phyloP scores from a whole-genome alignment of 2,113 vertebrate genomes.

The Crotophaga sulcirostris region DNA sequence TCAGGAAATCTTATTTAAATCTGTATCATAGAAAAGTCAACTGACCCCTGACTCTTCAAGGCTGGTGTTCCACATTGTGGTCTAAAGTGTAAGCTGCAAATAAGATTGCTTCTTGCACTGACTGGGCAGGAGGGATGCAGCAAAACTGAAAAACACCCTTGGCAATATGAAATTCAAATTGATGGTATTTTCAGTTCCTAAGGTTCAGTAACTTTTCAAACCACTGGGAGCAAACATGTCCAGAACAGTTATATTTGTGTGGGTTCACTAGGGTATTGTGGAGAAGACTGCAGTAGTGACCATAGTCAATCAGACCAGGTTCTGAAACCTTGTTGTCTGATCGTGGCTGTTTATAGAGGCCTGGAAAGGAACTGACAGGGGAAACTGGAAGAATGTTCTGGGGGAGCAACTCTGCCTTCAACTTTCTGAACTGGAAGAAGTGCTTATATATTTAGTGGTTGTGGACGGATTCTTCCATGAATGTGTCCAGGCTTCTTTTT shows the following conservation, averaged over 20 bases:
- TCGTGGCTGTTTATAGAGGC: not conserved
- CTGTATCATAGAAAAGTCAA: fast-evolving
- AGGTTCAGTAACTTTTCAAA: not conserved
- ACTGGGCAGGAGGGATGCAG: not conserved
- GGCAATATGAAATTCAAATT: not conserved
- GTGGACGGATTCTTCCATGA: not conserved
- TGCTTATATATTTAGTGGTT: not conserved
- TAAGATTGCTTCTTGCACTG: not conserved
- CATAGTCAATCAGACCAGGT: not conserved
- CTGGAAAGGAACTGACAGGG: not conserved
- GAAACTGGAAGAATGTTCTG: not conserved
- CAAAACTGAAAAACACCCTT: not conserved
- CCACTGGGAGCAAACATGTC: not conserved
- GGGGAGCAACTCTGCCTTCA: not conserved
- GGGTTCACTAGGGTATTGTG: not conserved
- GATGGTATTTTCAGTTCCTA: not conserved
- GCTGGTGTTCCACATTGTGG: not conserved
- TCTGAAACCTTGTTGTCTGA: not conserved
- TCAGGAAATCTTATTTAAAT: not conserved
- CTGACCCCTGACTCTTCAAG: not conserved
- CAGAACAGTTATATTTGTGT: not conserved
- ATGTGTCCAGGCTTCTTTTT: not conserved
- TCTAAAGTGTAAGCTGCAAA: not conserved
- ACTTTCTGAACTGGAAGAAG: not conserved
- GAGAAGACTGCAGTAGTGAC: not conserved